Conservation (phyloP, 2,888 invertebrate genomes). For the Acanthopleura granulata region DNA sequence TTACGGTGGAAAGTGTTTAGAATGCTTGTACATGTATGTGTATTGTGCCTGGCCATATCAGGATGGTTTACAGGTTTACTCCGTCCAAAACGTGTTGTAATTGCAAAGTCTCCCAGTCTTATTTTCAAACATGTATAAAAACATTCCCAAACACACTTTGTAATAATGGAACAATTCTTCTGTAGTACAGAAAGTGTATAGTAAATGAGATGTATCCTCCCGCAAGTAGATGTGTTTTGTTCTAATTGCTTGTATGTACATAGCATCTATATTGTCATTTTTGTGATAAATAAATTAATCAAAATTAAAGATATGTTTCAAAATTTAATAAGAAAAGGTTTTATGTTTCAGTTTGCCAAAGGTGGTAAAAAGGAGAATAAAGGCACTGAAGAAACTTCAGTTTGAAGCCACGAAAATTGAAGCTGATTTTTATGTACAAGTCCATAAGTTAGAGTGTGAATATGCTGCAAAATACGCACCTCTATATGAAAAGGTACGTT, state of each 20-base stretch:
- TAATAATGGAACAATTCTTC: no score
- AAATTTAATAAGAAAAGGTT: background rate
- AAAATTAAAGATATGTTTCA: background rate
- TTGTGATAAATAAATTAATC: no score
- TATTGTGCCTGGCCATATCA: no score
- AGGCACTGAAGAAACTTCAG: slow-evolving; percentile 89
- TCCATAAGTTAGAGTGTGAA: slow-evolving; percentile 92
- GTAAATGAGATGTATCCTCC: background rate
- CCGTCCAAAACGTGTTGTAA: no score
- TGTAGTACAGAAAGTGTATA: no score
- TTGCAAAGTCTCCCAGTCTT: no score
- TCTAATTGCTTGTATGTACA: background rate
- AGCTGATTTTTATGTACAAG: slow-evolving; percentile 92
- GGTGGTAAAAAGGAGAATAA: slow-evolving; percentile 83
- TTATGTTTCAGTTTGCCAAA: slow-evolving; percentile 75
- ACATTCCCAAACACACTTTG: no score
- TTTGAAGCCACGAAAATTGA: slow-evolving; percentile 87
- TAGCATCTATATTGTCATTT: background rate
- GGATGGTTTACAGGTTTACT: no score
- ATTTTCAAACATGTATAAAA: no score
- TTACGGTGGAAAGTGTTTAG: no score
- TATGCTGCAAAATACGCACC: slow-evolving; percentile 85
- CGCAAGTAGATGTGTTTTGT: background rate
- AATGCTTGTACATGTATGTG: no score
- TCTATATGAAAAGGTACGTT: slow-evolving; percentile 81